Base-by-base conservation (phyloP, 2,797 vertebrate species). In the Pangasius larnaudii region DNA sequence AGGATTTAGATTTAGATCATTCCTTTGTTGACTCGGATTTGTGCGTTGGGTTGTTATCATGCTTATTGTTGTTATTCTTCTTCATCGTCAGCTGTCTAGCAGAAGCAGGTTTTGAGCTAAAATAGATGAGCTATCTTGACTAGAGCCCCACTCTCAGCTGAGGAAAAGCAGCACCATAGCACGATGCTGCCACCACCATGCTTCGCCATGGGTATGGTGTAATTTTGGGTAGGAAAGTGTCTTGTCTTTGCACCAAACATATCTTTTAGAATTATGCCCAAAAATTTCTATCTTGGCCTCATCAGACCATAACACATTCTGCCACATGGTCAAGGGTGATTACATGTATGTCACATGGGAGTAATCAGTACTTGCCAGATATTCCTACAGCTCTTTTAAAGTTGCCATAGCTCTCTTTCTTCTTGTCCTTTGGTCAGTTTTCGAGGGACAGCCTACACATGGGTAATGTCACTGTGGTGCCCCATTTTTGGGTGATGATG, bases 1-100 rank as follows among this genome's bases (percentile, higher is more conserved):
- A 42, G 58, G 58, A 81, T 61, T 80, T 59, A 51, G 74, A 77
- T 77, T 75, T 30, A 39, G 16, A 33, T 78, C n/a, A 33, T 59
- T 81, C 22, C 22, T n/a, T 63, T 81, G 13, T 81, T 63, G 30
- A 80, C 10, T 59, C 36, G 78, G 22, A 61, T 13, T 33, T 67
- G 80, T 83, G 27, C 14, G 49, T 65, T n/a, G 59, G 59, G 24
- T 46, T 83, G 27, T 83, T 83, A 65, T 46, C 16, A 1, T 83
- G 80, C n/a, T 30, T 42, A 42, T 6, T 42, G 42, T 42, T 42
- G 42, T 42, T 27, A 39, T 13, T 4, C 24, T 39, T 59, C 78
- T 58, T 80, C 53, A 6, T 59, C 8, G 9, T 58, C 10, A 58
- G 53, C 75, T 56, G 72, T 42, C 46, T 77, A 77, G 30, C 13